Evolutionary conservation across 1,140 invertebrate genomes (phyloP).

Genomic region (Aphidius gifuensis): DNA sequence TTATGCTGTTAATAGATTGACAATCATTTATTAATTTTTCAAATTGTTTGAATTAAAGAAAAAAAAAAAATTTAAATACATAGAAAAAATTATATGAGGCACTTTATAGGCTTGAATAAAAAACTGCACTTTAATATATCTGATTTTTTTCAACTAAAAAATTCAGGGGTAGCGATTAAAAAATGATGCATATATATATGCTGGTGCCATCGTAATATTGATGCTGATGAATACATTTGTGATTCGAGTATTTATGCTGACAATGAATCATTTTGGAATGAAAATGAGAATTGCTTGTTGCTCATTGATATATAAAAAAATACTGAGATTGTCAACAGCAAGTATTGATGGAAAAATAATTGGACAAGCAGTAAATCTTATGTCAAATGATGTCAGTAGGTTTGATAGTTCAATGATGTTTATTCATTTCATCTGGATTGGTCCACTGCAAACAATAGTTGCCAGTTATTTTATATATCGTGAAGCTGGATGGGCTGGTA

Average conservation of each 20-base stretch:
- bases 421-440: conserved; percentile 67
- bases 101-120: no score
- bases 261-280: conserved; percentile 67
- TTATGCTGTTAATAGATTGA: no score
- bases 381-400: conserved; percentile 79
- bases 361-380: conserved; percentile 82
- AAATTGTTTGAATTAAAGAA: no score
- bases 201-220: conserved; percentile 66
- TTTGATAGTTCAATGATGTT: conserved; percentile 68
- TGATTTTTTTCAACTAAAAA: no score
- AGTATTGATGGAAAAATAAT: conserved; percentile 74
- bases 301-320: conserved; percentile 80
- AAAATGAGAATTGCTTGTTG: conserved; percentile 76
- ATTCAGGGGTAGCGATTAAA: no score
- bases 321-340: conserved; percentile 60
- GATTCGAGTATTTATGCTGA: conserved; percentile 77
- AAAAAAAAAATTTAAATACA: no score
- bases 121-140: no score
- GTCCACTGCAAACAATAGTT: conserved; percentile 72
- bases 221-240: conserved; percentile 62
- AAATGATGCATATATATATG: conserved; percentile 61
- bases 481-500: conserved; percentile 67
- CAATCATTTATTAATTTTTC: no score
- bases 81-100: no score
- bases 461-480: conserved; percentile 73